Evolutionary conservation across 2,797 vertebrate species (phyloP), one percentile per base, ranked within the genome.

Genomic region (Leucoraja ocellata): DNA sequence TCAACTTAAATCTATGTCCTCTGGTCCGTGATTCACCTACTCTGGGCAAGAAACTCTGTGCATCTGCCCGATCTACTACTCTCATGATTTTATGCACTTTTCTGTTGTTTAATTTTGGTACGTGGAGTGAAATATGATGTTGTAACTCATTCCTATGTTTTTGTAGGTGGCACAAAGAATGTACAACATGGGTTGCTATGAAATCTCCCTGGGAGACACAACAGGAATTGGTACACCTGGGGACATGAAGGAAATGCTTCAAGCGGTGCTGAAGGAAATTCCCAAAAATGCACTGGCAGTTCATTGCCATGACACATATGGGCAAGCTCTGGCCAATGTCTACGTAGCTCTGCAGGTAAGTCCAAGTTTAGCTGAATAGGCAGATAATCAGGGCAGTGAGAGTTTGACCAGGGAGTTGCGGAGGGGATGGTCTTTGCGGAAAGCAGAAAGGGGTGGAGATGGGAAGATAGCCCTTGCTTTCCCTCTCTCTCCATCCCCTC

Each of bases 251-350:
- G 97, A 95, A 94, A 97, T 99, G 98, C 95, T 99, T 95, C 97
- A 97, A 95, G 96, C 95, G 93, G 98, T 99, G 94, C 97, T 97
- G 96, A 97, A 97, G 94, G 98, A 98, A 95, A 96, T 99, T 83
- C 98, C 98, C 63, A 63, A 95, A 91, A 94, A 94, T 1, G 97
- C 97, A 58, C 95, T 99, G 54, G 98, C 98, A 1, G 97, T 99
- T 94, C 98, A 99, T 95, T 99, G 98, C 95, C 98, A 98, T 86
- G 98, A 99, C 96, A 99, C 98, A 0, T 99, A 99, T 0, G 98
- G 99, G 23, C 98, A 99, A 95, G 98, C 98, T 0, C 96, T 99
- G 93, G 97, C 98, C 94, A 99, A 99, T 95, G 98, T 99, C 94
- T 97, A 99, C 76, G 98, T 96, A 65, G 98, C 99, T 86, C 96